Evolutionary conservation across 2,113 vertebrate genomes (phyloP), one percentile per base, ranked within the genome.

Genomic region (Cyrtonyx montezumae): DNA sequence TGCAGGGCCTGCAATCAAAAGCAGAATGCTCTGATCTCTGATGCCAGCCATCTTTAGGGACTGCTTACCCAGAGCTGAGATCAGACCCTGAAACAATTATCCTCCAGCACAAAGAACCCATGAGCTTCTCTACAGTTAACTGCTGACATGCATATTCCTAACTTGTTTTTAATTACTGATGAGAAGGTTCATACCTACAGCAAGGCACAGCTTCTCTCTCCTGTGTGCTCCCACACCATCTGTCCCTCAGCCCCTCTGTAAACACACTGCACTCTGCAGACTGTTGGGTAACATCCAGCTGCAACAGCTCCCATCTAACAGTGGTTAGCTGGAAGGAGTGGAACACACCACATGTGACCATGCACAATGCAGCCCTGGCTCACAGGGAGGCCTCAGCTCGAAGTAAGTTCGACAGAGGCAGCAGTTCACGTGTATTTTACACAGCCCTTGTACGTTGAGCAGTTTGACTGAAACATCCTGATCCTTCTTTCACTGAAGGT

Each of bases 221-320:
- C 83, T 32, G 8, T 2, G n/a, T 13, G 34, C 56, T 79, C 71
- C 76, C 81, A 69, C 80, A 51, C 25, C 71, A 85, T 25, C 32
- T 58, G 37, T 11, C 26, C 26, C 42, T 32, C 28, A 32, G 18
- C 62, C 19, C 40, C 53, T 20, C 62, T 30, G 28, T 4, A 14
- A 9, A 8, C 4, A 43, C 4, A 0, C 67, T 30, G n/a, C 1
- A 13, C 43, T 8, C 16, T 3, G 8, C 25, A 42, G 3, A 22
- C 3, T 43, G 20, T 11, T 51, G 49, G 19, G 22, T 46, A 18
- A 53, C 36, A 77, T 8, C 26, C 45, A 73, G 25, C 53, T 22
- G 0, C 6, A 79, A 70, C n/a, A 86, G 73, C 8, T 90, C 21
- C 67, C 30, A 40, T 13, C 40, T 40, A 40, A 40, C 40, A 40